These are phyloP conservation scores for Ranitomeya variabilis DNA, from an alignment of 2,113 vertebrate genomes.

Conservation along the genomic window DNA sequence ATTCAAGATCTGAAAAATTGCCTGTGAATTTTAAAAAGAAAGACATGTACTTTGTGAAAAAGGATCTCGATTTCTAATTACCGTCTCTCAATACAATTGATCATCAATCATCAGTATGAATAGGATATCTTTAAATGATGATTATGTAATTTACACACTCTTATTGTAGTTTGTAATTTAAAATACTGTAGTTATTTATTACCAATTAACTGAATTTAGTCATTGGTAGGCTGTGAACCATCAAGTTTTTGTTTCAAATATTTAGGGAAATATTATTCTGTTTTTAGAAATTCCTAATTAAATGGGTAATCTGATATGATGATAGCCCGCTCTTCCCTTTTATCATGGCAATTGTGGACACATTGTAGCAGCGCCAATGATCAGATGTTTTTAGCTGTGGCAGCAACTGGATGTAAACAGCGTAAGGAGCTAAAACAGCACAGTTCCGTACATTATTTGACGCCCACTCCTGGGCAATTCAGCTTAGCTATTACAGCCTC, in stretches of 20 bases:
- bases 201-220: constrained; percentile 77
- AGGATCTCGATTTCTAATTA: constrained; percentile 77
- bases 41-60: constrained; percentile 64
- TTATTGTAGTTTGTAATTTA: constrained; percentile 69
- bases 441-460: too few species aligned
- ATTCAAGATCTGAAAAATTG: constrained; percentile 72
- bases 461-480: too few species aligned
- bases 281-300: not conserved
- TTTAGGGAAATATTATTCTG: not conserved
- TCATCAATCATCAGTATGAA: constrained; percentile 76
- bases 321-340: not conserved
- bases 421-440: too few species aligned
- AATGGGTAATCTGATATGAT: not conserved
- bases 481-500: too few species aligned
- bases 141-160: constrained; percentile 73
- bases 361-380: too few species aligned
- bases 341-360: too few species aligned
- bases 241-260: not conserved
- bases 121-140: constrained; percentile 68
- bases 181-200: constrained; percentile 67
- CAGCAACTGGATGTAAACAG: too few species aligned
- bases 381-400: too few species aligned
- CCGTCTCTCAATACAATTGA: constrained; percentile 75
- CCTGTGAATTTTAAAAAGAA: constrained; percentile 71
- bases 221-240: constrained; percentile 73